Percentiles rank a stretch among this genome's conserved stretches.
phyloP scores from a whole-genome alignment of 2,888 invertebrate species.

The Drosophila fungiperda region DNA sequence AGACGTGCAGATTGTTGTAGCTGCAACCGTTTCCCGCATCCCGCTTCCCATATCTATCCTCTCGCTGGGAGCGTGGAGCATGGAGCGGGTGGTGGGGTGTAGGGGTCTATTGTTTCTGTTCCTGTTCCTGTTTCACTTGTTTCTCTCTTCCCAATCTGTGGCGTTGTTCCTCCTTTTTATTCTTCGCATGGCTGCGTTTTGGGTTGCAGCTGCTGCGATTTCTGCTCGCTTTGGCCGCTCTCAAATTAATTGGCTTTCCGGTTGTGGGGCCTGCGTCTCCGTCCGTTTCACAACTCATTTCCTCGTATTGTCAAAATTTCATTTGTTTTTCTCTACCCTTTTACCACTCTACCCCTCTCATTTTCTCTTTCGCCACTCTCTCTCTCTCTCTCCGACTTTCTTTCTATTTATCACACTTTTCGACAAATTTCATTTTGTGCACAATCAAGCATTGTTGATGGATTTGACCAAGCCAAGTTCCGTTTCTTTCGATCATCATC shows the following conservation, averaged over 20 bases:
- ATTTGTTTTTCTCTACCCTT: neutral
- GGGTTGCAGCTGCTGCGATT: slow-evolving; percentile 37
- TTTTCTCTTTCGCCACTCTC: too few relatives aligned
- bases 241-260: slow-evolving; percentile 78
- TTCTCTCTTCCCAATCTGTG: slow-evolving; percentile 22
- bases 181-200: slow-evolving; percentile 63
- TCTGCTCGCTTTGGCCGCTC: slow-evolving; percentile 61
- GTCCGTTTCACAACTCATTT: slow-evolving; percentile 66
- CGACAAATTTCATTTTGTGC: neutral
- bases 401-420: neutral
- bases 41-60: neutral
- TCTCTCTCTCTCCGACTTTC: neutral
- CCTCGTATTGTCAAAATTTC: slow-evolving; percentile 29
- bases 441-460: neutral
- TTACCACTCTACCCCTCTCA: neutral
- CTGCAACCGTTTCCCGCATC: neutral
- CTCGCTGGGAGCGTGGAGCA: neutral
- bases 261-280: slow-evolving; percentile 24
- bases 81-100: too few relatives aligned
- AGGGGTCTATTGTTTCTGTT: neutral
- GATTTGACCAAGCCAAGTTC: neutral
- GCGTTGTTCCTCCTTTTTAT: neutral
- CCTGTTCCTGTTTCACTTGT: slow-evolving; percentile 18
- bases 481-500: neutral
- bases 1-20: slow-evolving; percentile 22